Evolutionary conservation across 2,113 vertebrate species (phyloP), one percentile per base, ranked within the genome.

Genomic region (Eurystomus gularis): DNA sequence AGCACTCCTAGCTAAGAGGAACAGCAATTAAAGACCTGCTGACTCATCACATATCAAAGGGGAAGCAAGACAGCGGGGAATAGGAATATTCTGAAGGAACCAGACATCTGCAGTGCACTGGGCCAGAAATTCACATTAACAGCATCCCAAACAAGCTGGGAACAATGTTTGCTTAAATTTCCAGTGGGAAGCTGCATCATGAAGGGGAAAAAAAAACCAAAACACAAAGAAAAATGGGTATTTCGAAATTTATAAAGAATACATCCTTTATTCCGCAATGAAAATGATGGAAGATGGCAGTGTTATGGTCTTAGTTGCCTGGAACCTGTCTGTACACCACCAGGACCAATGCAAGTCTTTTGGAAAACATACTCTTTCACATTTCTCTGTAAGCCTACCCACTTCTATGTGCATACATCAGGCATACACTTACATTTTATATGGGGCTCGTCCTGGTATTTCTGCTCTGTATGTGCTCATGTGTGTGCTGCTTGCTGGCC

Each of bases 21-120:
- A 62, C 25, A 79, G 86, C 91, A 94, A 96, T 97, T 95, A 96
- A 84, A 91, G 88, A 76, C 76, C 82, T 92, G 89, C 94, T 96
- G 95, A 95, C 52, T 96, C 91, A 93, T 86, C 88, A 77, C 65
- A 85, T 94, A 97, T 84, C 92, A 93, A 91, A 94, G 86, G 54
- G 42, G 66, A 96, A 90, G 75, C 0, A 1, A 48, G 78, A 51
- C 92, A 90, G 92, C 7, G 0, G 88, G 91, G 91, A 94, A 89
- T 2, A 91, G 83, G 88, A 94, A 84, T 70, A 78, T 85, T 83
- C 61, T 69, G 73, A 84, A 91, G 81, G 68, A 93, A 62, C 71
- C 91, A 88, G 81, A 61, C 40, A 0, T 61, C 69, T 81, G 86
- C 88, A 86, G 19, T n/a, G 65, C 28, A 24, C 48, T 69, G 73